phyloP scores from a whole-genome alignment of 2,113 vertebrate genomes.

The Chaetorhynchus papuensis region DNA sequence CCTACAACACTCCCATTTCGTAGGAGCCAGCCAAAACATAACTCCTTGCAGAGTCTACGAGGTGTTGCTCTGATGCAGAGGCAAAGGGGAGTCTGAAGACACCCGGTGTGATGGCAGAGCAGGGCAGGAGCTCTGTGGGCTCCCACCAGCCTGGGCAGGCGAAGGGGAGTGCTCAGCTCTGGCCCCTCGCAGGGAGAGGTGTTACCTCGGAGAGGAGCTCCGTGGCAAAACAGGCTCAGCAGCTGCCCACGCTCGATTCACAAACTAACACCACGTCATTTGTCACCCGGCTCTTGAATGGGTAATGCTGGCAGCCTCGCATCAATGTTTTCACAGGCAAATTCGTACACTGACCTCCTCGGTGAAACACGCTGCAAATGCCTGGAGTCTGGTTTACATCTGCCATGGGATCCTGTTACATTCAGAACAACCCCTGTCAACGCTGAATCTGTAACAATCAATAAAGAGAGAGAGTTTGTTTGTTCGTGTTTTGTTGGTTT shows the following conservation, averaged over 20 bases:
- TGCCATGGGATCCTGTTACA: slow-evolving; percentile 49
- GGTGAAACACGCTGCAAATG: not conserved
- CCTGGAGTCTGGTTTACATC: slow-evolving; percentile 52
- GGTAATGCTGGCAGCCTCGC: not conserved
- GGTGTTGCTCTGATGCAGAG: not conserved
- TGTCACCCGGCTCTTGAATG: not conserved
- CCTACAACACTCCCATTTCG: not conserved
- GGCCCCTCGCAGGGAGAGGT: not conserved
- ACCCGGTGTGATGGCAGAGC: rapidly evolving
- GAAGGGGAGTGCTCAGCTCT: not conserved
- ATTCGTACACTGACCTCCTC: slow-evolving; percentile 22
- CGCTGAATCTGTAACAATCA: slow-evolving; percentile 54
- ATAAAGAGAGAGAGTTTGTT: slow-evolving; percentile 34
- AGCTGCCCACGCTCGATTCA: not conserved
- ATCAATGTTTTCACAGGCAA: slow-evolving; percentile 32
- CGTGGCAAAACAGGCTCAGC: not conserved
- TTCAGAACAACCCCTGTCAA: slow-evolving; percentile 54
- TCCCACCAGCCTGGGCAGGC: not conserved
- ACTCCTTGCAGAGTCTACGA: not conserved
- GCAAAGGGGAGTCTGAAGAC: not conserved
- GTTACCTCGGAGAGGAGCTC: not conserved
- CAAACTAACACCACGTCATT: not conserved
- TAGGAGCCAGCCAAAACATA: not conserved
- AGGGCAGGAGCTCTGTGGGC: not conserved
- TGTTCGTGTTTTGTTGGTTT: not conserved